phyloP scores from a whole-genome alignment of 2,888 invertebrate genomes.

The Schizaphis graminum region DNA sequence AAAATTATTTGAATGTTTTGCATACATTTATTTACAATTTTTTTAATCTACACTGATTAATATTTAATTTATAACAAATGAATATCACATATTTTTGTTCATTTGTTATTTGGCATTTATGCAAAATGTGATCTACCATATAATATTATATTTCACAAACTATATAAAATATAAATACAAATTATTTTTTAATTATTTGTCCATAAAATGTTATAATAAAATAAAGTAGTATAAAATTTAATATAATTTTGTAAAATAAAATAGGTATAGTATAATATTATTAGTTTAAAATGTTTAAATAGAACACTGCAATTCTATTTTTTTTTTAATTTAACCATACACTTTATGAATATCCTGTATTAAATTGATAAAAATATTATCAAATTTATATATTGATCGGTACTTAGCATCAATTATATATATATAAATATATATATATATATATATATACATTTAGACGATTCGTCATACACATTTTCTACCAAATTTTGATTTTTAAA shows the following conservation, averaged over 20 bases:
- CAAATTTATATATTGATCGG: not conserved
- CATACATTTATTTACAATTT: constrained; percentile 50
- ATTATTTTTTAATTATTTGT: not conserved
- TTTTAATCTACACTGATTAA: constrained; percentile 42
- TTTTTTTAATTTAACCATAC: not conserved
- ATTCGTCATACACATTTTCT: not conserved
- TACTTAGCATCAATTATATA: not conserved
- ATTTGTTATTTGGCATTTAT: not conserved
- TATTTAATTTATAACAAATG: not conserved
- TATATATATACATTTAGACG: not conserved
- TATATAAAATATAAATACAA: not conserved
- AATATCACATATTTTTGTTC: constrained; percentile 24
- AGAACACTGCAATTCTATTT: not conserved
- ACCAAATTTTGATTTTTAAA: not conserved
- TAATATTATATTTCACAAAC: not conserved
- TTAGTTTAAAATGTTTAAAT: not conserved
- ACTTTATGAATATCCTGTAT: not conserved
- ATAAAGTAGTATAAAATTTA: not conserved
- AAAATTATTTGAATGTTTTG: constrained; percentile 31
- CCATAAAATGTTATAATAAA: not conserved
- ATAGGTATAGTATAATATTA: not conserved
- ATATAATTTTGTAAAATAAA: not conserved
- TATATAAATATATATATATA: not conserved
- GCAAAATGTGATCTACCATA: not conserved
- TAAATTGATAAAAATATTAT: not conserved